Base-by-base conservation (phyloP, 2,113 vertebrate species). In the Sakesphorus luctuosus region DNA sequence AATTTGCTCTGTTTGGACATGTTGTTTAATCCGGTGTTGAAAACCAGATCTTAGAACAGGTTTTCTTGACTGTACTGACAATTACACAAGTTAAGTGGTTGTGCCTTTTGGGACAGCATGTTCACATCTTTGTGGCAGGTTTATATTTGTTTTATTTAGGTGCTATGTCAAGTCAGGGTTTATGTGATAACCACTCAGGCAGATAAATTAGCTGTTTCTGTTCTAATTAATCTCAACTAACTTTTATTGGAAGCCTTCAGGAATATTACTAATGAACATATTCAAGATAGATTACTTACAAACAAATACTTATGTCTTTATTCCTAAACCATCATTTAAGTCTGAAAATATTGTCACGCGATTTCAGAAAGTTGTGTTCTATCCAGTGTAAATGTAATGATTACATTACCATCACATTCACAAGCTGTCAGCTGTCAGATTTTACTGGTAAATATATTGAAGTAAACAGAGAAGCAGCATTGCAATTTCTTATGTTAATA, bases 1-100 rank as follows among this genome's bases (percentile, higher is more conserved):
- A 97, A 98, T 98, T 98, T 97, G 93, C 90, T 97, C 87, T 97
- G 90, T 98, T 98, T 97, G 91, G 97, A 97, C 82, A 94, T 95
- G 94, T 83, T 94, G 74, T 95, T 59, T 95, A 97, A 97, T 97
- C 96, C 7, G 3, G 94, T 97, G 94, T 86, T 94, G 94, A 96
- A 97, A 97, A 97, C 95, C 84, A 94, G 90, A 95, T 80, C 96
- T 97, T 95, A 44, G 78, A 97, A 95, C 87, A 95, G 88, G 67
- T 97, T 93, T 95, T 94, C 94, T 94, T 97, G 96, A 88, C 85
- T 93, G 33, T 78, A 68, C 93, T 96, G 96, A 97, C 97, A 97
- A 94, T 97, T 95, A 94, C 66, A 55, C 18, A 75, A 87, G 85
- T 95, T 86, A 95, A 96, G 87, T 95, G 81, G 55, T 59, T 85